Conservation (phyloP, 2,888 invertebrate genomes). For the Mechanitis messenoides region DNA sequence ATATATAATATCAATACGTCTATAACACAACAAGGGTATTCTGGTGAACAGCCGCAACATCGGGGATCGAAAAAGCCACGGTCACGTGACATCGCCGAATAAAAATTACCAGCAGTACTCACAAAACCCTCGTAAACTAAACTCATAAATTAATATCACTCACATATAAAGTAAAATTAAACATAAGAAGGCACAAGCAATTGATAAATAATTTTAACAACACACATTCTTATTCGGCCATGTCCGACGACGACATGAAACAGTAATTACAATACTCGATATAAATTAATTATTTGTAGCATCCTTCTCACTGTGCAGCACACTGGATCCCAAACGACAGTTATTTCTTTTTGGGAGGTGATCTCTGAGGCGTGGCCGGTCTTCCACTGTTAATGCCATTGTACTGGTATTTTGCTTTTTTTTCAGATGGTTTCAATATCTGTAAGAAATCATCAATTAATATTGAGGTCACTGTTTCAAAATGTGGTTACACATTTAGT, state of each 20-base stretch:
- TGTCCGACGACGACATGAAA: slow-evolving; percentile 62
- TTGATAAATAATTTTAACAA: slow-evolving; percentile 64
- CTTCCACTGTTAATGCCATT: slow-evolving; percentile 90
- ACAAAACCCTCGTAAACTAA: slow-evolving; percentile 60
- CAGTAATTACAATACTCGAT: slow-evolving; percentile 71
- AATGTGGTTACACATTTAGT: neutral
- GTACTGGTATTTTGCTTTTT: slow-evolving; percentile 99
- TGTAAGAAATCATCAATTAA: slow-evolving; percentile 52
- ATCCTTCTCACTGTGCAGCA: slow-evolving; percentile 73
- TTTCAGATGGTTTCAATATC: slow-evolving; percentile 99
- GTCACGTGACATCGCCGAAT: slow-evolving; percentile 66
- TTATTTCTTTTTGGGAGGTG: slow-evolving; percentile 85
- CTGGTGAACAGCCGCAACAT: slow-evolving; percentile 51
- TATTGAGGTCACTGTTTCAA: neutral
- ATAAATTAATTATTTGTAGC: slow-evolving; percentile 74
- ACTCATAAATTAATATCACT: slow-evolving; percentile 73
- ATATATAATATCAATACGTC: slow-evolving; percentile 33
- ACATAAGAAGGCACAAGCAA: slow-evolving; percentile 74
- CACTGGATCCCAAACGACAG: slow-evolving; percentile 69
- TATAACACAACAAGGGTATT: slow-evolving; percentile 46
- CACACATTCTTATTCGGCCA: slow-evolving; percentile 63
- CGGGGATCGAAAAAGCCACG: slow-evolving; percentile 63
- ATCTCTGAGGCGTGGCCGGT: slow-evolving; percentile 90
- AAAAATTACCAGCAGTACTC: slow-evolving; percentile 35
- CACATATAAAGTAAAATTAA: slow-evolving; percentile 65